Percentiles rank a stretch among this genome's conserved stretches.
Evolutionary conservation across 2,113 vertebrate species (phyloP).

Genomic region (Neogale vison): DNA sequence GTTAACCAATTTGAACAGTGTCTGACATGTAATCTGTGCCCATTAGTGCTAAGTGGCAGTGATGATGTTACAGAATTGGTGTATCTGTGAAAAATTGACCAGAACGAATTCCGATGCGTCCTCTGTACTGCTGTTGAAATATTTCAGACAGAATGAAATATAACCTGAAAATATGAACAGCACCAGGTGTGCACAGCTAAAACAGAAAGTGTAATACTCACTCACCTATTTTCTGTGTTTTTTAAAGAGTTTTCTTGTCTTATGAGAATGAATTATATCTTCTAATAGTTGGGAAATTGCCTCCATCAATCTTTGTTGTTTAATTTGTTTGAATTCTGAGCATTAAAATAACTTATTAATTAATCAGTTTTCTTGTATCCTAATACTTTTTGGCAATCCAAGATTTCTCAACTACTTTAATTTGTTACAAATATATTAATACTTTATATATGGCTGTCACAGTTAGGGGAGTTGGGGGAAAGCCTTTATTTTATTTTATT

Average conservation of each 20-base stretch:
- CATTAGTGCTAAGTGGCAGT: neutral
- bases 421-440: conserved; percentile 60
- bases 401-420: conserved; percentile 47
- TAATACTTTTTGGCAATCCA: conserved; percentile 47
- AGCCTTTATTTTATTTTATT: neutral
- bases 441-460: neutral
- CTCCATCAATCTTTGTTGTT: neutral
- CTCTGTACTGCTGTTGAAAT: neutral
- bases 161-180: neutral
- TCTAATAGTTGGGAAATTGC: neutral
- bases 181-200: neutral
- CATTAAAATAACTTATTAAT: conserved; percentile 48
- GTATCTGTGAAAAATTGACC: neutral
- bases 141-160: neutral
- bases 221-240: neutral
- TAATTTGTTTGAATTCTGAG: conserved; percentile 50
- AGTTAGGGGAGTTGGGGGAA: neutral
- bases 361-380: conserved; percentile 41
- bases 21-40: neutral
- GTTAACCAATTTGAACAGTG: neutral
- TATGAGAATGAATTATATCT: neutral
- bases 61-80: neutral
- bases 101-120: neutral
- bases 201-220: neutral
- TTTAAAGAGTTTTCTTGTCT: conserved; percentile 20